Conservation (phyloP, 2,888 invertebrate species). For the Ethmia dodecea region DNA sequence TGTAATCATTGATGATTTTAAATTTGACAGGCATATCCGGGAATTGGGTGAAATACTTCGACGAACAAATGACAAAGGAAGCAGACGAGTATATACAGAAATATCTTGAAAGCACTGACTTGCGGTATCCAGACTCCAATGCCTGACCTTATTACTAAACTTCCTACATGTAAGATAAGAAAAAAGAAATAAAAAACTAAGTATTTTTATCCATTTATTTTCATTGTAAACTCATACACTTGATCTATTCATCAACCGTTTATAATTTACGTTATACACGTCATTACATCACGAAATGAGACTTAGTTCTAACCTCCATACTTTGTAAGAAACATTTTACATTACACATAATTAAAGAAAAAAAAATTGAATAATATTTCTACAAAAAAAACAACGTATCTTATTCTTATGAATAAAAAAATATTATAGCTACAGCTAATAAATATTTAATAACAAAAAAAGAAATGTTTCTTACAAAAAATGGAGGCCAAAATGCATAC, state of each 20-base stretch:
- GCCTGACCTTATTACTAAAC: conserved; percentile 5
- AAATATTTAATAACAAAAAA: too few relatives aligned
- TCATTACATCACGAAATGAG: conserved; percentile 45
- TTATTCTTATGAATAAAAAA: too few relatives aligned
- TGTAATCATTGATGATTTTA: too few relatives aligned
- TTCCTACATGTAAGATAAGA: too few relatives aligned
- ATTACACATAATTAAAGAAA: conserved; percentile 29
- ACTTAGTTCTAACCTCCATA: conserved; percentile 28
- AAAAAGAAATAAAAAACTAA: conserved; percentile 11
- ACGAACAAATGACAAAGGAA: conserved; percentile 38
- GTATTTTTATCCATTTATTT: conserved; percentile 64
- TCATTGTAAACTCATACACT: conserved; percentile 75
- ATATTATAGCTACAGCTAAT: too few relatives aligned
- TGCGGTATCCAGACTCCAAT: conserved; percentile 32
- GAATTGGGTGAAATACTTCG: conserved; percentile 46
- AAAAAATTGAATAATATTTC: conserved; percentile 19
- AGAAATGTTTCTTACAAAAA: conserved; percentile 31
- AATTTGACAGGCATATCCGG: conserved; percentile 52
- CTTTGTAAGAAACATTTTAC: conserved; percentile 27
- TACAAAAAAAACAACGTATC: conserved; percentile 58
- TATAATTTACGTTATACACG: conserved; percentile 61
- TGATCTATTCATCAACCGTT: conserved; percentile 69
- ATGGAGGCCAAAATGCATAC: conserved; percentile 22
- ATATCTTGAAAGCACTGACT: conserved; percentile 30
- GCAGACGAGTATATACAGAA: conserved; percentile 38